A percentile compares a stretch with the other conserved stretches of the same genome.
Conservation (phyloP, 1,140 invertebrate species). For the Hylaeus volcanicus region DNA sequence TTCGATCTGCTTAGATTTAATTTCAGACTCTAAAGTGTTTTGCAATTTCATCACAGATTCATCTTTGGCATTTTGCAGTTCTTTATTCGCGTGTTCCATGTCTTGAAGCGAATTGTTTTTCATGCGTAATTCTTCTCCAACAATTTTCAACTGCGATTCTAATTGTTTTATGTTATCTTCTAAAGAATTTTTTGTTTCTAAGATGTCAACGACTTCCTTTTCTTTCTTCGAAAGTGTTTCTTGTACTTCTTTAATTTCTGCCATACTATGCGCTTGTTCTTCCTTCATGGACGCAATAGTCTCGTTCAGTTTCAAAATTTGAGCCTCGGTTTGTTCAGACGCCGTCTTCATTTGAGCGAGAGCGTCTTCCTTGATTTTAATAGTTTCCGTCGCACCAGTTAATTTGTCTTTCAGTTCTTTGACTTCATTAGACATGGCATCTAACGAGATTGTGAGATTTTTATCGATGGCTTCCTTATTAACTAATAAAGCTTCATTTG, state of each 20-base stretch:
- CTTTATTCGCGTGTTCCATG: conserved; percentile 44
- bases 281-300: conserved; percentile 42
- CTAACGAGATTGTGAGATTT: conserved; percentile 50
- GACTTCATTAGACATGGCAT: conserved; percentile 34
- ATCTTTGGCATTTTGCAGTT: conserved; percentile 48
- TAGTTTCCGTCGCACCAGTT: conserved; percentile 26
- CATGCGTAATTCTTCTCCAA: conserved; percentile 52
- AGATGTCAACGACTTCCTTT: conserved; percentile 53
- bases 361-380: conserved; percentile 51
- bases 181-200: conserved; percentile 58
- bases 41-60: conserved; percentile 51
- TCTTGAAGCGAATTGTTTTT: conserved; percentile 42
- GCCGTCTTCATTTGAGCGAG: conserved; percentile 37
- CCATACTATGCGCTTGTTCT: conserved; percentile 31
- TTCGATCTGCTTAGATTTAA: conserved; percentile 54
- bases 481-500: conserved; percentile 67
- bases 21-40: conserved; percentile 50
- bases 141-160: conserved; percentile 53
- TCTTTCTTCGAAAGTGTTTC: conserved; percentile 61
- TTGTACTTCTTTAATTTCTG: conserved; percentile 58
- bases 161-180: conserved; percentile 40
- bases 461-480: conserved; percentile 57
- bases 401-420: conserved; percentile 65
- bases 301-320: conserved; percentile 52
- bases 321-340: conserved; percentile 51